Evolutionary conservation across 37 sponge, comb jelly and placozoan genomes (phyloP).

Genomic region (Aplysina aerophoba): DNA sequence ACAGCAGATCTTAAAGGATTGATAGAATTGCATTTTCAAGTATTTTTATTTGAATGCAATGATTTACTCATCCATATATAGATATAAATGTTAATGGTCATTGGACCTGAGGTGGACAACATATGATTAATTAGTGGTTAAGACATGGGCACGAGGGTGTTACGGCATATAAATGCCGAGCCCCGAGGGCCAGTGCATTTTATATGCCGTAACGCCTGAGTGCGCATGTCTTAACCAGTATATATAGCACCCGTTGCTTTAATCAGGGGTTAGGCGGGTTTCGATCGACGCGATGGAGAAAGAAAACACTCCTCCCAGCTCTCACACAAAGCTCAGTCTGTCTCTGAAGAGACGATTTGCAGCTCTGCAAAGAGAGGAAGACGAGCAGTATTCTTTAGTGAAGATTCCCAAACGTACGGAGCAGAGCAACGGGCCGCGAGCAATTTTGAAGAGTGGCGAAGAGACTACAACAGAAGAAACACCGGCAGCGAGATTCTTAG

Average conservation of each 20-base stretch:
- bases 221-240: too few species aligned
- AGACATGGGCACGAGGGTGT: too few species aligned
- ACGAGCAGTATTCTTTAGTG: slow-evolving; percentile 16
- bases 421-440: slow-evolving; percentile 21
- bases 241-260: too few species aligned
- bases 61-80: not conserved
- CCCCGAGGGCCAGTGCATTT: too few species aligned
- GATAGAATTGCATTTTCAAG: slow-evolving; percentile 34
- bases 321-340: slow-evolving; percentile 22
- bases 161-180: too few species aligned
- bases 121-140: too few species aligned
- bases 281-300: too few species aligned
- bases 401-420: slow-evolving; percentile 15
- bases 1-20: slow-evolving; percentile 31
- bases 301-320: slow-evolving; percentile 2
- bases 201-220: too few species aligned
- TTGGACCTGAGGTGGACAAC: too few species aligned
- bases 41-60: not conserved
- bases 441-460: slow-evolving; percentile 19
- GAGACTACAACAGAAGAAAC: slow-evolving; percentile 2
- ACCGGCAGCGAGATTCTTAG: not conserved
- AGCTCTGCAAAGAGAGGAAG: not conserved
- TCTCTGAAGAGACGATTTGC: slow-evolving; percentile 28
- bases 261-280: too few species aligned
- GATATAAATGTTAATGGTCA: too few species aligned